Conservation (phyloP, 1,140 invertebrate species). For the Choristoneura fumiferana region DNA sequence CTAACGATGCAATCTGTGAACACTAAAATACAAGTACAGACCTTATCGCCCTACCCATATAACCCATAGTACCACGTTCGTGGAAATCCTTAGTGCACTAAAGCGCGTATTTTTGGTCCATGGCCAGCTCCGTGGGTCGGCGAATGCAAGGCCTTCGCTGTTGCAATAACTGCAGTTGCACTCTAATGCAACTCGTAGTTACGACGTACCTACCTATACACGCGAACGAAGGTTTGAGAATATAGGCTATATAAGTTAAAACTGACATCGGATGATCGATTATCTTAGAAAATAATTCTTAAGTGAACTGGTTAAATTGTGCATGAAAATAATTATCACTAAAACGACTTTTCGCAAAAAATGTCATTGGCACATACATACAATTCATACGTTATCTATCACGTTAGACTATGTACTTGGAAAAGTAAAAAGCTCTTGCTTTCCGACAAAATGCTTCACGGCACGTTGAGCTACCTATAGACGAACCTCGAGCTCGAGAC, state of each 20-base stretch:
- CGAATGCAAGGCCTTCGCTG: slow-evolving; percentile 69
- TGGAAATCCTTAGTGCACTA: slow-evolving; percentile 34
- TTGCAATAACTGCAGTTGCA: slow-evolving; percentile 66
- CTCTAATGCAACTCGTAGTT: slow-evolving; percentile 42
- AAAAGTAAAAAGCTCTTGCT: too few species aligned
- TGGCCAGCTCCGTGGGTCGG: slow-evolving; percentile 59
- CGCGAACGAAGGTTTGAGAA: background rate
- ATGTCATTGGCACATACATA: too few species aligned
- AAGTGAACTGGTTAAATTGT: too few species aligned
- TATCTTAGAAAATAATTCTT: too few species aligned
- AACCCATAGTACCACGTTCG: background rate
- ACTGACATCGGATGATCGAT: too few species aligned
- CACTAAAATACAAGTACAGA: background rate
- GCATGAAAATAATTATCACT: too few species aligned
- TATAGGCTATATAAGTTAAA: too few species aligned
- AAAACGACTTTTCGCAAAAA: too few species aligned
- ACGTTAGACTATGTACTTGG: too few species aligned
- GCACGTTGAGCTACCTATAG: background rate
- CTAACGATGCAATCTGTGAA: background rate
- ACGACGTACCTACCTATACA: slow-evolving; percentile 32
- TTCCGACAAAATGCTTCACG: too few species aligned
- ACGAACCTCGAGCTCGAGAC: background rate
- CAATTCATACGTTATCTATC: too few species aligned
- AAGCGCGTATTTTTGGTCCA: slow-evolving; percentile 69
- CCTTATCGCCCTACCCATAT: background rate